A percentile compares a stretch with the other conserved stretches of the same genome.
Evolutionary conservation across 2,797 vertebrate species (phyloP).

Genomic region (Stomatorhinus walkeri): DNA sequence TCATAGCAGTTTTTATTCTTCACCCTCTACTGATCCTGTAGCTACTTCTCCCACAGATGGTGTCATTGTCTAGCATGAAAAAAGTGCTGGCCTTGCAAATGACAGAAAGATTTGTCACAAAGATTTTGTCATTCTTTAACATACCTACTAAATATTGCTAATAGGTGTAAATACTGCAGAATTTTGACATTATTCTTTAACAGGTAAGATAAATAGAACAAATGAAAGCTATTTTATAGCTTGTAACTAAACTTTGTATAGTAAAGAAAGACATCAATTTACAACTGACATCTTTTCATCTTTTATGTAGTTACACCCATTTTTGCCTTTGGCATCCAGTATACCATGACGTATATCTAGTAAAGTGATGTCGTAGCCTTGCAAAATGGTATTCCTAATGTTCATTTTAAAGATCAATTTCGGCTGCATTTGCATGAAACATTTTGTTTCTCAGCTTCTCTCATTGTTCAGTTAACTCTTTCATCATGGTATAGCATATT

Average conservation of each 20-base stretch:
- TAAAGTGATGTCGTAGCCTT: neutral
- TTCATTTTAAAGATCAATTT: neutral
- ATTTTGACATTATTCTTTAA: neutral
- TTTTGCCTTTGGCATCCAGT: neutral
- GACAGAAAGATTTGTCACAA: neutral
- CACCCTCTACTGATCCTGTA: constrained; percentile 37
- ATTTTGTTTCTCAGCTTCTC: neutral
- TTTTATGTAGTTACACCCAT: constrained; percentile 1
- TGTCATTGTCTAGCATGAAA: neutral
- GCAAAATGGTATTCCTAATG: neutral
- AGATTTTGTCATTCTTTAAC: neutral
- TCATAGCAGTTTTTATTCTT: neutral
- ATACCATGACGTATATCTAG: neutral
- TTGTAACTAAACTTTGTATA: constrained; percentile 7
- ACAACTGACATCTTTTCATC: neutral
- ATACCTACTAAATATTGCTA: neutral
- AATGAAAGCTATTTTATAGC: constrained; percentile 1
- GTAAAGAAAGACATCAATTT: neutral
- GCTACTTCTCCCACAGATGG: constrained; percentile 23
- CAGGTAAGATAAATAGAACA: neutral
- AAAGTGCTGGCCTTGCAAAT: neutral
- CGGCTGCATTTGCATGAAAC: neutral
- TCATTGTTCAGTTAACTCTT: neutral
- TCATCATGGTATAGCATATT: neutral
- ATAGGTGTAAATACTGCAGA: neutral